A percentile compares a stretch with the other conserved stretches of the same genome.
phyloP scores from a whole-genome alignment of 2,113 vertebrate species.

The Dromiciops gliroides region DNA sequence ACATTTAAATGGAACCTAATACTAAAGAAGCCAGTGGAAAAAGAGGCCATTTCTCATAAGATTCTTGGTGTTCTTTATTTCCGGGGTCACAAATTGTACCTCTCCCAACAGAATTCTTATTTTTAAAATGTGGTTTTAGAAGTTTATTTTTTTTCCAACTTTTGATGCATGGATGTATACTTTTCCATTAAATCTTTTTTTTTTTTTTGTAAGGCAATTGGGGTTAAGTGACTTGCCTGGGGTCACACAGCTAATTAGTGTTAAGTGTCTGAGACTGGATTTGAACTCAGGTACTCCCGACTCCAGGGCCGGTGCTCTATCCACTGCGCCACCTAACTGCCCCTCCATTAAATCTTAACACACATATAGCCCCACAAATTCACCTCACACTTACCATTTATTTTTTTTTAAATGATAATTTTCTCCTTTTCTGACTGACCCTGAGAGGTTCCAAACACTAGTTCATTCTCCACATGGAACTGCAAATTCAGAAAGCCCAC shows the following conservation, averaged over 20 bases:
- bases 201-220: too few relatives aligned
- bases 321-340: too few relatives aligned
- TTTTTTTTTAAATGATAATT: not conserved
- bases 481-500: constrained; percentile 18
- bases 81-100: fast-evolving
- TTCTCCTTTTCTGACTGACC: not conserved
- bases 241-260: too few relatives aligned
- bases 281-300: too few relatives aligned
- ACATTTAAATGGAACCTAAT: not conserved
- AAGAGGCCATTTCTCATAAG: not conserved
- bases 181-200: not conserved
- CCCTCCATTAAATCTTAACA: not conserved
- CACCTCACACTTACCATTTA: not conserved
- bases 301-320: too few relatives aligned
- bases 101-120: not conserved
- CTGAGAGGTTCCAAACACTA: constrained; percentile 15
- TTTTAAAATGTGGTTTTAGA: not conserved
- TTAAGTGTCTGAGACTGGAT: too few relatives aligned
- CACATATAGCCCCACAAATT: not conserved
- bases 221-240: too few relatives aligned
- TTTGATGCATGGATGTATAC: not conserved
- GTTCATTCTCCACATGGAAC: constrained; percentile 35
- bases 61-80: not conserved
- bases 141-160: not conserved
- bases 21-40: not conserved